phyloP scores from a whole-genome alignment of 1,140 invertebrate genomes.

The Scaptodrosophila lebanonensis region DNA sequence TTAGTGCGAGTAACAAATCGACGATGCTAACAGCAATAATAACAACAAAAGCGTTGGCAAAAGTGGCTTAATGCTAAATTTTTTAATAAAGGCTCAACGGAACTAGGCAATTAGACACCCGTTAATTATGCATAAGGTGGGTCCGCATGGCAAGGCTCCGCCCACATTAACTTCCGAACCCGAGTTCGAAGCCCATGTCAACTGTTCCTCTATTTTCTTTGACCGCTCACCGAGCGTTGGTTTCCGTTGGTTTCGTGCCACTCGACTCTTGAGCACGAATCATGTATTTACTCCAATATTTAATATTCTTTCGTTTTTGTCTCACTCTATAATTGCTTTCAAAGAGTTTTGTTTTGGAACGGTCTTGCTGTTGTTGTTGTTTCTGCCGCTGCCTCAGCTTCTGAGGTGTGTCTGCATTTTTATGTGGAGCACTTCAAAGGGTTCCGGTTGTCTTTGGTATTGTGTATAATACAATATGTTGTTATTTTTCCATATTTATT shows the following conservation, averaged over 20 bases:
- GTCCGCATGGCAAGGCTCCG: neutral
- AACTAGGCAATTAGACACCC: constrained; percentile 55
- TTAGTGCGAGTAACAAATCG: constrained; percentile 37
- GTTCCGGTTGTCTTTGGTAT: constrained; percentile 48
- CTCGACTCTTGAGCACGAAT: constrained; percentile 49
- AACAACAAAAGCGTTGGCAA: constrained; percentile 3
- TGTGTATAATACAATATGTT: constrained; percentile 52
- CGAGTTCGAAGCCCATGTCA: constrained; percentile 7
- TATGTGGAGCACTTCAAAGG: constrained; percentile 72
- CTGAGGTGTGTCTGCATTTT: constrained; percentile 67
- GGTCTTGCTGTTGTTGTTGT: constrained; percentile 20
- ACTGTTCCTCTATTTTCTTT: constrained; percentile 31
- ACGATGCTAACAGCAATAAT: constrained; percentile 10
- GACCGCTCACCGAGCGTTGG: neutral
- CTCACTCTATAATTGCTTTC: constrained; percentile 52
- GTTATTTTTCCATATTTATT: constrained; percentile 74
- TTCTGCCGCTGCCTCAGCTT: constrained; percentile 2
- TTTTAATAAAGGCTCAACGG: constrained; percentile 35
- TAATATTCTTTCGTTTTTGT: constrained; percentile 48
- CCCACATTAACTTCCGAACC: constrained; percentile 30
- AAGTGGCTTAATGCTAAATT: constrained; percentile 13
- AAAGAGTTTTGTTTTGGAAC: constrained; percentile 26
- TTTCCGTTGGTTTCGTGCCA: constrained; percentile 41
- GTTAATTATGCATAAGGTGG: constrained; percentile 30
- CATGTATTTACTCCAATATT: constrained; percentile 63